phyloP scores from a whole-genome alignment of 2,888 invertebrate genomes.

The Ochropleura leucogaster region DNA sequence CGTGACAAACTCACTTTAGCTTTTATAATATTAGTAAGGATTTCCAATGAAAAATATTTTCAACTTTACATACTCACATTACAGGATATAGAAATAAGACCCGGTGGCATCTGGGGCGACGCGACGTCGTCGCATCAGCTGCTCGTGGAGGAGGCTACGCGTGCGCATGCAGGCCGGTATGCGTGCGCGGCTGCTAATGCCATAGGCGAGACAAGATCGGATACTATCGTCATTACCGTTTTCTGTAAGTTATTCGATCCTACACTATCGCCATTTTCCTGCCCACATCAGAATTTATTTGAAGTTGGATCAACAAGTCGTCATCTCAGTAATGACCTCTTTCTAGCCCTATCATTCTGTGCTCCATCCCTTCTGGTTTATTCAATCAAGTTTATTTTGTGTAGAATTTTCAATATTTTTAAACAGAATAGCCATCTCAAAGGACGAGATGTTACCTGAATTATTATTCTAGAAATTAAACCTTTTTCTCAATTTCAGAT shows the following conservation, averaged over 20 bases:
- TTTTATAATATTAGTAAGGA: too few species aligned
- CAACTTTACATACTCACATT: not conserved
- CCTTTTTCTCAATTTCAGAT: conserved; percentile 70
- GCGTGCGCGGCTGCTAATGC: conserved; percentile 83
- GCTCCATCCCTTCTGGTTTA: not conserved
- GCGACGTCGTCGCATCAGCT: conserved; percentile 73
- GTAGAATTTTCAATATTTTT: too few species aligned
- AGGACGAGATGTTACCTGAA: not conserved
- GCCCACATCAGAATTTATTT: too few species aligned
- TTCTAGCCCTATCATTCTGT: too few species aligned
- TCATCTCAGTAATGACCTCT: too few species aligned
- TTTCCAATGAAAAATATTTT: not conserved
- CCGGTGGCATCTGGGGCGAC: conserved; percentile 81
- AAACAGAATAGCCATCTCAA: not conserved
- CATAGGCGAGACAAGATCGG: conserved; percentile 82
- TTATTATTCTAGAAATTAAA: not conserved
- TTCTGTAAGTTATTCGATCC: conserved; percentile 77
- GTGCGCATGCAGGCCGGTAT: conserved; percentile 82
- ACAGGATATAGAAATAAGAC: conserved; percentile 82
- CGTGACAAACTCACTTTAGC: too few species aligned
- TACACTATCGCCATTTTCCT: not conserved
- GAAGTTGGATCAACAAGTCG: too few species aligned
- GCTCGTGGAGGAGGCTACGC: conserved; percentile 78
- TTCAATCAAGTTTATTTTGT: not conserved
- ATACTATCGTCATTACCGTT: conserved; percentile 79